A percentile compares a stretch with the other conserved stretches of the same genome.
These are phyloP conservation scores for Mythimna ferrago DNA, from an alignment of 2,888 invertebrate species.

Conservation along the genomic window DNA sequence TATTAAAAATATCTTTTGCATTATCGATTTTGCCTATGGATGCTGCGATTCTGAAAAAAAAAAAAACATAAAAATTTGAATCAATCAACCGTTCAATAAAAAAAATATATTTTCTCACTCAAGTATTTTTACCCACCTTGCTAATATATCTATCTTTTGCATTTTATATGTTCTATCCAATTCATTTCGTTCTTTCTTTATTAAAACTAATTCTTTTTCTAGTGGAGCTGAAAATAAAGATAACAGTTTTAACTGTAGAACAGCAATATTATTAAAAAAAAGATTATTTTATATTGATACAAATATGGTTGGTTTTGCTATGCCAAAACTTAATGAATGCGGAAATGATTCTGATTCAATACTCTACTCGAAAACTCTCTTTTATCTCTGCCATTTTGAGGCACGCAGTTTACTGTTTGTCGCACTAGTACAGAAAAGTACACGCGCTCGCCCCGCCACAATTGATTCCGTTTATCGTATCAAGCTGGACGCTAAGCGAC, in stretches of 20 bases:
- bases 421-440: too few species aligned
- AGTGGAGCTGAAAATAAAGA: conserved; percentile 35
- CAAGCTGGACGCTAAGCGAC: too few species aligned
- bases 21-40: conserved; percentile 50
- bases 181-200: conserved; percentile 59
- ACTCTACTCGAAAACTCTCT: too few species aligned
- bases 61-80: not conserved
- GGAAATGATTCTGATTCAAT: too few species aligned
- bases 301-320: not conserved
- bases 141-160: conserved; percentile 52
- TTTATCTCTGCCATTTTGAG: too few species aligned
- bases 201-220: conserved; percentile 59
- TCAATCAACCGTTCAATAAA: not conserved
- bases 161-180: conserved; percentile 65
- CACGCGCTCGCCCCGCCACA: too few species aligned
- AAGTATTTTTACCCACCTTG: conserved; percentile 37
- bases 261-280: not conserved
- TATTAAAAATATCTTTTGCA: conserved; percentile 42
- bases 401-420: too few species aligned
- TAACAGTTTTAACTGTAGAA: not conserved
- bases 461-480: too few species aligned
- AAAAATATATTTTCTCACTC: not conserved
- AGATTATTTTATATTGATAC: not conserved
- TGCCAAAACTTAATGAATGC: too few species aligned
- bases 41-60: conserved; percentile 53